A percentile compares a stretch with the other conserved stretches of the same genome.
Conservation (phyloP, 2,888 invertebrate species). For the Drosophila tanythrix region DNA sequence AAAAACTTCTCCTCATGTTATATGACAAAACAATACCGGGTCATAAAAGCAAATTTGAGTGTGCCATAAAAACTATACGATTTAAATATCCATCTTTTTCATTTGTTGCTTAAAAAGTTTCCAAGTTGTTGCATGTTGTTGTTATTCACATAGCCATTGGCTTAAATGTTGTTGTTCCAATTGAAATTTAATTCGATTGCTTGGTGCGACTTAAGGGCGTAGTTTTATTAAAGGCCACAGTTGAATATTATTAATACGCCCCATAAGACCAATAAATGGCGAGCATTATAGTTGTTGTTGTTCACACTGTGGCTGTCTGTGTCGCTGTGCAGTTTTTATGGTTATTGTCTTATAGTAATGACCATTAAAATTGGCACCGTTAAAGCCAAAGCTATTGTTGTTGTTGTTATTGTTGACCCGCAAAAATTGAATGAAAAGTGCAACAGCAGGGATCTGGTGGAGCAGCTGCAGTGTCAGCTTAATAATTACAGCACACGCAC, state of each 20-base stretch:
- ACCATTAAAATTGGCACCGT: conserved; percentile 78
- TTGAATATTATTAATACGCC: conserved; percentile 75
- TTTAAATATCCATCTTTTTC: conserved; percentile 4
- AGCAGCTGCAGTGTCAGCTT: conserved; percentile 72
- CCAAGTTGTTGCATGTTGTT: not conserved
- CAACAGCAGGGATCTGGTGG: conserved; percentile 44
- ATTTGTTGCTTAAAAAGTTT: not conserved
- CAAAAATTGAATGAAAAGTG: conserved; percentile 53
- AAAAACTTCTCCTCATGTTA: conserved; percentile 17
- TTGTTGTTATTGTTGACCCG: conserved; percentile 25
- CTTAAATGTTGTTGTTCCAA: conserved; percentile 34
- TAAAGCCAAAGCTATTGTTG: conserved; percentile 48
- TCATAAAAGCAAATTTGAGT: conserved; percentile 10
- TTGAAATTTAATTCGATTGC: conserved; percentile 74
- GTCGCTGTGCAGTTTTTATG: conserved; percentile 66
- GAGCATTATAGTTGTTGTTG: conserved; percentile 40
- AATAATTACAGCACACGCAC: conserved; percentile 65
- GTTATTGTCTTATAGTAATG: conserved; percentile 74
- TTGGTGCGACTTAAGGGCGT: conserved; percentile 45
- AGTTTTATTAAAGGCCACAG: conserved; percentile 37
- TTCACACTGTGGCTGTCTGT: conserved; percentile 14
- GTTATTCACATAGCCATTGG: not conserved
- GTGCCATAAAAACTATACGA: conserved; percentile 12
- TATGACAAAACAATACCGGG: conserved; percentile 13
- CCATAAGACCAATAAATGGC: conserved; percentile 77